Evolutionary conservation across 2,888 invertebrate genomes (phyloP).

Genomic region (Encarsia formosa): DNA sequence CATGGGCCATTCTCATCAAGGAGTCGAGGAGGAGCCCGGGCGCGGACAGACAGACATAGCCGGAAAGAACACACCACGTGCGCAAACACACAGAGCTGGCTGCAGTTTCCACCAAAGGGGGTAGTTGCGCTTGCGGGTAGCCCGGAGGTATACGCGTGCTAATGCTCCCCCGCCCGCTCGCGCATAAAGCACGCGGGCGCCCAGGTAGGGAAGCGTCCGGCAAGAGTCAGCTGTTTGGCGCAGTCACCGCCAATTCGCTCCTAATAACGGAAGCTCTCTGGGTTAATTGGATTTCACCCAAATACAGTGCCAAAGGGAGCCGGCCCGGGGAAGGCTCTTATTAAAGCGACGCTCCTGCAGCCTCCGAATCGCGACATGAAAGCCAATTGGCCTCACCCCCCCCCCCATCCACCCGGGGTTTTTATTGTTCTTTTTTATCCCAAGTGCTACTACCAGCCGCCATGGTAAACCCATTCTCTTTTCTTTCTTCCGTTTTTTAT

Average conservation of each 20-base stretch:
- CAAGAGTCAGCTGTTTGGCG: constrained; percentile 40
- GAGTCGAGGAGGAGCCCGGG: too few species aligned
- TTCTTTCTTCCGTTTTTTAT: not conserved
- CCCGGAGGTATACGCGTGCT: constrained; percentile 3
- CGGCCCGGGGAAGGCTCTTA: constrained; percentile 4
- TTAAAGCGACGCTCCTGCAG: constrained; percentile 1
- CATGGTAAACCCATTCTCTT: not conserved
- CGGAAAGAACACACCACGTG: too few species aligned
- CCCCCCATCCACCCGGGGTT: too few species aligned
- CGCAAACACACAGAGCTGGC: too few species aligned
- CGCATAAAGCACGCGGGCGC: not conserved
- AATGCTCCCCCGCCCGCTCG: not conserved
- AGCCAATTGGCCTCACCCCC: constrained; percentile 18
- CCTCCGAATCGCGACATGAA: constrained; percentile 11
- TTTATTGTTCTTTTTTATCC: constrained; percentile 24
- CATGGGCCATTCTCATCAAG: too few species aligned
- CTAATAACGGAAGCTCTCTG: constrained; percentile 40
- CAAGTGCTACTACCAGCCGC: too few species aligned
- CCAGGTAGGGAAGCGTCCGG: not conserved
- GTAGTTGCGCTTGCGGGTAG: constrained; percentile 1
- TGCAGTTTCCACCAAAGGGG: not conserved
- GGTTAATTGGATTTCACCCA: not conserved
- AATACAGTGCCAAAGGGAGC: not conserved
- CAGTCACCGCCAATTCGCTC: constrained; percentile 36
- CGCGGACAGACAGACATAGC: too few species aligned